Evolutionary conservation across 2,888 invertebrate genomes (phyloP).

Genomic region (Aleiodes alternator): DNA sequence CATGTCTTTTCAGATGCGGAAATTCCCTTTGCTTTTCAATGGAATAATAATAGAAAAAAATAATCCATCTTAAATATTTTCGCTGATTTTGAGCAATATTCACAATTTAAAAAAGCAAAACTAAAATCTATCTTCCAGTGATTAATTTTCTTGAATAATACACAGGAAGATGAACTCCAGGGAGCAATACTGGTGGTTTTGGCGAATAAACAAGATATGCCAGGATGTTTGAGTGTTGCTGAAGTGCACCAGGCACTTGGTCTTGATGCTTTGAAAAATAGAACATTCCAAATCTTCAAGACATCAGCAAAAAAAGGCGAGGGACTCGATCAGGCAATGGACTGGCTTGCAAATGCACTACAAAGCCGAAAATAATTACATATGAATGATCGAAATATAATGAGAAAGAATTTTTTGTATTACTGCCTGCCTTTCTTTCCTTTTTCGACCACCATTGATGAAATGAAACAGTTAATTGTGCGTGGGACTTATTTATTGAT

Average conservation of each 20-base stretch:
- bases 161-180: constrained; percentile 96
- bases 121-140: too few relatives aligned
- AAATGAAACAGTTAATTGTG: constrained; percentile 1
- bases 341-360: constrained; percentile 96
- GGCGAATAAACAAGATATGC: constrained; percentile 99
- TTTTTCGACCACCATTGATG: too few relatives aligned
- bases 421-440: background rate
- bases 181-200: constrained; percentile 97
- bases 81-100: too few relatives aligned
- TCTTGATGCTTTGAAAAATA: constrained; percentile 94
- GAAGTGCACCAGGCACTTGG: constrained; percentile 98
- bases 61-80: too few relatives aligned
- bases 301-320: constrained; percentile 99
- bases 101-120: too few relatives aligned
- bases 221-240: constrained; percentile 96
- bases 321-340: constrained; percentile 99
- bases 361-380: constrained; percentile 87
- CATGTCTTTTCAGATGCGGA: too few relatives aligned
- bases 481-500: constrained; percentile 27
- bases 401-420: constrained; percentile 50
- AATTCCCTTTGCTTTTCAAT: too few relatives aligned
- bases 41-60: too few relatives aligned
- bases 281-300: constrained; percentile 99
- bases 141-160: constrained; percentile 48
- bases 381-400: constrained; percentile 46